phyloP scores from a whole-genome alignment of 2,113 vertebrate species.

The Heterochromis multidens region DNA sequence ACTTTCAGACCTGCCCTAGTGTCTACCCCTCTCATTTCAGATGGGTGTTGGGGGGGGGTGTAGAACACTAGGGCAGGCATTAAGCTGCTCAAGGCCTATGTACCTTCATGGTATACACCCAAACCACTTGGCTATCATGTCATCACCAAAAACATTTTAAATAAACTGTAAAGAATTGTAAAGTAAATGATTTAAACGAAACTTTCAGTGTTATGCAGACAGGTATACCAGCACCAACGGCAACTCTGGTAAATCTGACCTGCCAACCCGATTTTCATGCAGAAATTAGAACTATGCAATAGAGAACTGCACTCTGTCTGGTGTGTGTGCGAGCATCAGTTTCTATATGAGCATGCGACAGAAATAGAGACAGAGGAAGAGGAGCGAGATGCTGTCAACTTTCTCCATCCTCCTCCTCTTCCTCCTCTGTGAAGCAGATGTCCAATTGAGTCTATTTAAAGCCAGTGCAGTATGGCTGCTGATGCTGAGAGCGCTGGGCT shows the following conservation, averaged over 20 bases:
- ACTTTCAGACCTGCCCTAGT: too few relatives aligned
- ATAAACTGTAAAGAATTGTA: neutral
- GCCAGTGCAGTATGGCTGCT: constrained; percentile 27
- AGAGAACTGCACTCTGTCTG: constrained; percentile 1
- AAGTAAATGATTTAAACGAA: neutral
- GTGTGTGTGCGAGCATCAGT: neutral
- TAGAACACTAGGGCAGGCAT: too few relatives aligned
- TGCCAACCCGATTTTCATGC: constrained; percentile 3
- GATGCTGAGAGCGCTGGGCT: constrained; percentile 37
- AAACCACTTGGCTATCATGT: neutral
- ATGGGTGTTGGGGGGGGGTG: too few relatives aligned
- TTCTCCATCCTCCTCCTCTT: constrained; percentile 50
- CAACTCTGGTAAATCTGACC: neutral
- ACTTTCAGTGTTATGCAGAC: neutral
- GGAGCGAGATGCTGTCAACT: constrained; percentile 61
- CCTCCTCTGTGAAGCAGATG: constrained; percentile 68
- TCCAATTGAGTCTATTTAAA: constrained; percentile 72
- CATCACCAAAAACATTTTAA: neutral
- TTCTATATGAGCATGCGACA: constrained; percentile 17
- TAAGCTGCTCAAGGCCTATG: neutral
- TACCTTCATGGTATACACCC: neutral
- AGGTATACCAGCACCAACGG: neutral
- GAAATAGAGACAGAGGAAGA: constrained; percentile 62
- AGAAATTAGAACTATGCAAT: constrained; percentile 11
- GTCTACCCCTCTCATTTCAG: too few relatives aligned